These are phyloP conservation scores for Trypoxylus dichotomus DNA, from an alignment of 1,140 invertebrate species.

Conservation along the genomic window DNA sequence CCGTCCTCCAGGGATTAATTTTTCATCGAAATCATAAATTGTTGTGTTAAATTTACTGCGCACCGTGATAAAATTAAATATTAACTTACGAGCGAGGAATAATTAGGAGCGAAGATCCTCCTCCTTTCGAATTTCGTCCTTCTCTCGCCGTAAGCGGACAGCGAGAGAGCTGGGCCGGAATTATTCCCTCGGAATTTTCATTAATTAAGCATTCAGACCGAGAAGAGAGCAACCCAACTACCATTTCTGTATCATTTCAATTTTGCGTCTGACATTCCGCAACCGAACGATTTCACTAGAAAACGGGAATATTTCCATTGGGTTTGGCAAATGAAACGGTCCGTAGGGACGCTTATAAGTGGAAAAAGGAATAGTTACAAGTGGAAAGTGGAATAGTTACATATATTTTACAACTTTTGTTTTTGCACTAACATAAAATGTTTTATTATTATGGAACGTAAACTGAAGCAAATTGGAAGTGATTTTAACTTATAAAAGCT, in stretches of 20 bases:
- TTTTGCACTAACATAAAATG: too few species aligned
- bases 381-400: background rate
- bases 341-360: background rate
- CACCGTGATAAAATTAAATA: slow-evolving; percentile 51
- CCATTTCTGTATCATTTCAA: slow-evolving; percentile 29
- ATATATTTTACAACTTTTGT: too few species aligned
- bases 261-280: slow-evolving; percentile 20
- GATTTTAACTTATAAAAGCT: too few species aligned
- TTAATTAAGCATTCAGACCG: slow-evolving; percentile 49
- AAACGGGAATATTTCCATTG: background rate
- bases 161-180: slow-evolving; percentile 33
- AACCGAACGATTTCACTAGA: background rate
- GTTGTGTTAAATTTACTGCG: slow-evolving; percentile 48
- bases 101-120: slow-evolving; percentile 43
- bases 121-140: slow-evolving; percentile 31
- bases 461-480: too few species aligned
- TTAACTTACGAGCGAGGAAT: slow-evolving; percentile 51
- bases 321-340: background rate
- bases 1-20: slow-evolving; percentile 42
- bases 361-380: background rate
- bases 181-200: slow-evolving; percentile 48
- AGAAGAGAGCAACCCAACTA: slow-evolving; percentile 28
- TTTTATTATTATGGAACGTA: too few species aligned
- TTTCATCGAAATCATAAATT: slow-evolving; percentile 51
- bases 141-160: slow-evolving; percentile 33